phyloP scores from a whole-genome alignment of 1,140 invertebrate species.

The Drosophila persimilis region DNA sequence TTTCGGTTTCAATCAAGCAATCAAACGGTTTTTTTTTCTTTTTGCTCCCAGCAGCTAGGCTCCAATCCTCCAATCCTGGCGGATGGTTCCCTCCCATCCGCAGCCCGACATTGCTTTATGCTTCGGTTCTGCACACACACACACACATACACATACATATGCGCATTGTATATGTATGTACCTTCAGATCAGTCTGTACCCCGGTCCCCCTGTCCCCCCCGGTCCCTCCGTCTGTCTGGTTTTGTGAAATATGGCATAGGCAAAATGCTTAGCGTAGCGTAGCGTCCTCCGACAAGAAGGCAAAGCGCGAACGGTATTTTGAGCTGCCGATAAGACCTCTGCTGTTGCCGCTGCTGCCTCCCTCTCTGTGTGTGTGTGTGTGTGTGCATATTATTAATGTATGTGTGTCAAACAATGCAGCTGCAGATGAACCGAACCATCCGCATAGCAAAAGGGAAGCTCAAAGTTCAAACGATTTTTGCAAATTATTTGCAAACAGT shows the following conservation, averaged over 20 bases:
- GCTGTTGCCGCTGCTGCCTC: neutral
- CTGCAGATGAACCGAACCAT: slow-evolving; percentile 59
- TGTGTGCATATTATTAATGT: slow-evolving; percentile 8
- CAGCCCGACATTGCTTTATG: neutral
- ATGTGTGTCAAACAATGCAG: slow-evolving; percentile 66
- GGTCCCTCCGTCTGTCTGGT: slow-evolving; percentile 5
- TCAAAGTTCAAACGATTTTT: slow-evolving; percentile 66
- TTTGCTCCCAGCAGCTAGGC: too few species aligned
- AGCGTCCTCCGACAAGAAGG: slow-evolving; percentile 46
- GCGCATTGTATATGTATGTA: neutral
- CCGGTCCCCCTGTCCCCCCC: too few species aligned
- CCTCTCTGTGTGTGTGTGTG: slow-evolving; percentile 13
- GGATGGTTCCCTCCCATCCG: too few species aligned
- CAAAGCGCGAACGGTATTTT: slow-evolving; percentile 61
- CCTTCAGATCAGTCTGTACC: too few species aligned
- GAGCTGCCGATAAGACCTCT: slow-evolving; percentile 48
- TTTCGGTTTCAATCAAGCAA: neutral
- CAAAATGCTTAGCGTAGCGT: slow-evolving; percentile 65
- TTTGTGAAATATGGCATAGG: slow-evolving; percentile 59
- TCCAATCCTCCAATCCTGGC: neutral
- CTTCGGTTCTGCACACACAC: neutral
- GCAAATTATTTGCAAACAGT: slow-evolving; percentile 77
- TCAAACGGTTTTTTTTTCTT: neutral
- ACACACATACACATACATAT: neutral
- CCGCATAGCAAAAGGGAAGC: slow-evolving; percentile 8